Conservation (phyloP, 2,888 invertebrate genomes). For the Marronus borbonicus region DNA sequence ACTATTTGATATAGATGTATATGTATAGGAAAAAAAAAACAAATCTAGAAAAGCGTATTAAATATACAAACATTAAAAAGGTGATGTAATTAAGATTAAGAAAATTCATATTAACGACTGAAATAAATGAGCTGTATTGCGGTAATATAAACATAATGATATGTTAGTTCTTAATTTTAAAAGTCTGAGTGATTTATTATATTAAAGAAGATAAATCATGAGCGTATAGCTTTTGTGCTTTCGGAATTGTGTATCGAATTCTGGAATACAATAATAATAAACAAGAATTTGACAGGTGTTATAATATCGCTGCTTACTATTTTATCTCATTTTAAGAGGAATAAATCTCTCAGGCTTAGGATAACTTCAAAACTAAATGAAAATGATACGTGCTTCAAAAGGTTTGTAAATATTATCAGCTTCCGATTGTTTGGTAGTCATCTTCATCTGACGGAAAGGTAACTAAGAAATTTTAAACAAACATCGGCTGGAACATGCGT, state of each 20-base stretch:
- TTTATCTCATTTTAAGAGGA: constrained; percentile 24
- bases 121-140: constrained; percentile 42
- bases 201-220: constrained; percentile 2
- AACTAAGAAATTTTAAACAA: constrained; percentile 65
- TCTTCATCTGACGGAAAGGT: constrained; percentile 65
- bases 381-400: constrained; percentile 68
- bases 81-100: constrained; percentile 42
- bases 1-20: constrained; percentile 5
- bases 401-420: constrained; percentile 63
- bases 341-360: constrained; percentile 63
- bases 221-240: not conserved
- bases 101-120: constrained; percentile 46
- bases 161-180: constrained; percentile 33
- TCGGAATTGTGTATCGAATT: not conserved
- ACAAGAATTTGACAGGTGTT: constrained; percentile 41
- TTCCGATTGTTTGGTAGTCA: constrained; percentile 50
- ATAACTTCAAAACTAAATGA: constrained; percentile 61
- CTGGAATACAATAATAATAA: constrained; percentile 27
- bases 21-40: constrained; percentile 1
- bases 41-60: constrained; percentile 10
- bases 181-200: constrained; percentile 37
- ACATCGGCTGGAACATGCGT: constrained; percentile 58
- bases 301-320: not conserved
- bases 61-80: constrained; percentile 8
- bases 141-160: constrained; percentile 39